Percentiles rank a stretch among this genome's conserved stretches.
These are phyloP conservation scores for Phaethornis superciliosus DNA, from an alignment of 2,113 vertebrate species.

Conservation along the genomic window DNA sequence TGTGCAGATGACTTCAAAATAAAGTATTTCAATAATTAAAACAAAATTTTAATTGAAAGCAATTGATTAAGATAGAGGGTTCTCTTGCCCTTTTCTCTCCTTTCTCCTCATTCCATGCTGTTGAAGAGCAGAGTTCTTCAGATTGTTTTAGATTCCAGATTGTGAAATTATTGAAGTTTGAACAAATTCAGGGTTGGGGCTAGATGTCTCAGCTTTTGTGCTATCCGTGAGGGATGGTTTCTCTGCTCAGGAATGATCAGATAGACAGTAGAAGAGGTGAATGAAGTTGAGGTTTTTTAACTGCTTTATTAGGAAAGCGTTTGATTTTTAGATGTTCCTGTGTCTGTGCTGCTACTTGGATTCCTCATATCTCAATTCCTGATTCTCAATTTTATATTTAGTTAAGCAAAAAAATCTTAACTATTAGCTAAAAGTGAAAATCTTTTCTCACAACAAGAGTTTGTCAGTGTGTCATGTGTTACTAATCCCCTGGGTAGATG, in stretches of 20 bases:
- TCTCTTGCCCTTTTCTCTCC: background rate
- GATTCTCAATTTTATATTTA: background rate
- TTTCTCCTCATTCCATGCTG: background rate
- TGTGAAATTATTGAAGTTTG: background rate
- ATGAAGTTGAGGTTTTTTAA: background rate
- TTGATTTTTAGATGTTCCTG: background rate
- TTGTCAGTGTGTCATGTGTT: background rate
- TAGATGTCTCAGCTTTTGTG: background rate
- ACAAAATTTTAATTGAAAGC: background rate
- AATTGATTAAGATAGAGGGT: background rate
- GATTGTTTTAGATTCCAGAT: background rate
- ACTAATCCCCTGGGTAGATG: background rate
- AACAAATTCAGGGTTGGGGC: background rate
- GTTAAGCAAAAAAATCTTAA: background rate
- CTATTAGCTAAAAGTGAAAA: background rate
- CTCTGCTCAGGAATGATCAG: background rate
- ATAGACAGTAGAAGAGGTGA: background rate
- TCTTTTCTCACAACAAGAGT: background rate
- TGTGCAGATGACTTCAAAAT: background rate
- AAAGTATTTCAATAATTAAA: background rate
- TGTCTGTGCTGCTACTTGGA: background rate
- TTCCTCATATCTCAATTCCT: background rate
- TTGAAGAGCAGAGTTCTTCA: background rate
- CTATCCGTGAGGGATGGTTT: background rate
- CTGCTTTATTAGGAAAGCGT: background rate